Percentiles rank a stretch among this genome's conserved stretches.
Conservation (phyloP, 2,797 vertebrate genomes). For the Mus caroli region DNA sequence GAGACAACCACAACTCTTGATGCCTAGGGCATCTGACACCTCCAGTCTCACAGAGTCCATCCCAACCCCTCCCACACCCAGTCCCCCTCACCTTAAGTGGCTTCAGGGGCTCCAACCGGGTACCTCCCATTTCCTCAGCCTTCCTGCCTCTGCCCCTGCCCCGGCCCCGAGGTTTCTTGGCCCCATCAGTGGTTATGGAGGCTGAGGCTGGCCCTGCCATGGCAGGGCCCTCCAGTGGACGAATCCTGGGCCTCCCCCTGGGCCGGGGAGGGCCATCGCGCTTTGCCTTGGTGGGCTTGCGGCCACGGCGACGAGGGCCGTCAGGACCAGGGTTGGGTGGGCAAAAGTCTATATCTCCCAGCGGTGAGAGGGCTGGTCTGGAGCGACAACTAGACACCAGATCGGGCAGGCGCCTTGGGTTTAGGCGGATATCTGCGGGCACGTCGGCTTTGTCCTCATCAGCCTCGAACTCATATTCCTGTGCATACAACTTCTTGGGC, state of each 20-base stretch:
- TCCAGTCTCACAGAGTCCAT: neutral
- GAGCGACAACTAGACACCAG: constrained; percentile 96
- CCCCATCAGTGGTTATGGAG: constrained; percentile 79
- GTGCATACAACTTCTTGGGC: constrained; percentile 96
- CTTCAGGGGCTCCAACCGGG: constrained; percentile 92
- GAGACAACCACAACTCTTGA: neutral
- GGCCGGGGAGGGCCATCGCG: constrained; percentile 95
- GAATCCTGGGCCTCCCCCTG: constrained; percentile 94
- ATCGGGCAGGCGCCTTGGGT: constrained; percentile 95
- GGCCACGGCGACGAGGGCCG: constrained; percentile 94
- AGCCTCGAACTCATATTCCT: constrained; percentile 97
- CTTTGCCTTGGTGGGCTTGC: constrained; percentile 96
- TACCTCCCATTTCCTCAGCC: constrained; percentile 86
- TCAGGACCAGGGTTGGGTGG: constrained; percentile 89
- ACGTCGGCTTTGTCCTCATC: constrained; percentile 96
- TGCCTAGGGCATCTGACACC: neutral
- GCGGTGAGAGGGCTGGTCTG: constrained; percentile 90
- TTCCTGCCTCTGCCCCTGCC: constrained; percentile 93
- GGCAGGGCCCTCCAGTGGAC: constrained; percentile 90
- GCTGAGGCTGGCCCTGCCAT: neutral
- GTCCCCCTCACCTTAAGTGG: constrained; percentile 93
- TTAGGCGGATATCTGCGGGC: constrained; percentile 95
- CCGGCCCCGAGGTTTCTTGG: constrained; percentile 91
- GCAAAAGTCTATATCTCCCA: constrained; percentile 96
- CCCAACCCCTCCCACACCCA: constrained; percentile 1